A percentile compares a stretch with the other conserved stretches of the same genome.
These are phyloP conservation scores for Takifugu rubripes DNA, from an alignment of 2,797 vertebrate species.

Conservation along the genomic window DNA sequence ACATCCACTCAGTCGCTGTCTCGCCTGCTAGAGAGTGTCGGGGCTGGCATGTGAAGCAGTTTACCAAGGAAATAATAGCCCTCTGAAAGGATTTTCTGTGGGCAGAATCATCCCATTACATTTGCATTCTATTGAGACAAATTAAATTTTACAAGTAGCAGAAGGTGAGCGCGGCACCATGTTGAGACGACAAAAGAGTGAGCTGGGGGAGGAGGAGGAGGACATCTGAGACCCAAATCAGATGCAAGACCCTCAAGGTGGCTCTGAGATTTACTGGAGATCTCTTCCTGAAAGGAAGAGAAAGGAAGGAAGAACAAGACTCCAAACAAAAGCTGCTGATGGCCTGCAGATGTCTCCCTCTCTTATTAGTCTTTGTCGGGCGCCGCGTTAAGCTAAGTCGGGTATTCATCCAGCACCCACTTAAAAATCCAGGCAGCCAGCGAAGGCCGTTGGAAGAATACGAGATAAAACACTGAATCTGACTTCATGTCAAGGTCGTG, in stretches of 20 bases:
- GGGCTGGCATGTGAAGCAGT: slow-evolving; percentile 73
- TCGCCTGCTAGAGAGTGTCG: slow-evolving; percentile 65
- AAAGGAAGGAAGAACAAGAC: not conserved
- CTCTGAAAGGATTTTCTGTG: slow-evolving; percentile 72
- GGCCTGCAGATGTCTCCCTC: slow-evolving; percentile 7
- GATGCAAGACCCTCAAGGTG: slow-evolving; percentile 16
- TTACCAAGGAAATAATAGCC: slow-evolving; percentile 70
- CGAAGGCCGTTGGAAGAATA: slow-evolving; percentile 17
- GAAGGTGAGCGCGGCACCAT: slow-evolving; percentile 48
- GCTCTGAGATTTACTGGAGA: slow-evolving; percentile 14
- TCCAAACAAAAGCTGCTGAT: slow-evolving; percentile 4
- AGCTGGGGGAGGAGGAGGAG: slow-evolving; percentile 15
- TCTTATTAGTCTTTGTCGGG: slow-evolving; percentile 7
- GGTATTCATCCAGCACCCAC: slow-evolving; percentile 14
- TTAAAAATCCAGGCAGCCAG: slow-evolving; percentile 11
- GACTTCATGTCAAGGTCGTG: slow-evolving; percentile 23
- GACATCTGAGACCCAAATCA: slow-evolving; percentile 22
- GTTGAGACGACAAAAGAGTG: slow-evolving; percentile 48
- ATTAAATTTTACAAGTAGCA: slow-evolving; percentile 56
- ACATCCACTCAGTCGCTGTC: slow-evolving; percentile 64
- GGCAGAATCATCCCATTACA: slow-evolving; percentile 62
- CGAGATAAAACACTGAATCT: slow-evolving; percentile 23
- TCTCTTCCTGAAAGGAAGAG: slow-evolving; percentile 13
- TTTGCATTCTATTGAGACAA: slow-evolving; percentile 73
- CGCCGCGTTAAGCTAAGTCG: slow-evolving; percentile 10